Evolutionary conservation across 2,113 vertebrate species (phyloP), one percentile per base, ranked within the genome.

Genomic region (Felis chaus): DNA sequence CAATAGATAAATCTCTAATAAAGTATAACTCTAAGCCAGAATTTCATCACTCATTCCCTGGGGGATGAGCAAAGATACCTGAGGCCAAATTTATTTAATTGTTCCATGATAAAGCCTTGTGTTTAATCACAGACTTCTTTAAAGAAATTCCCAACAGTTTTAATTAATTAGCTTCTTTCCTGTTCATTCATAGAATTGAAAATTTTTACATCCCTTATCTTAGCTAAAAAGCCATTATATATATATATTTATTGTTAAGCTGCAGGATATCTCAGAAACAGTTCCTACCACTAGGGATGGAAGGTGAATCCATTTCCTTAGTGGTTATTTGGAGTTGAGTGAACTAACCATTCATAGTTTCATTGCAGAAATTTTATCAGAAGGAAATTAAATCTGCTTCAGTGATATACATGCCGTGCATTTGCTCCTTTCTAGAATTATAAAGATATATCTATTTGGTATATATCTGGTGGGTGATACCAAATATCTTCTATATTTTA

Each of bases 81-180:
- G 61, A 98, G 98, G 97, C 96, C 94, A 98, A 98, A 98, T 97
- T 98, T 97, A 98, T 86, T 87, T 97, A 96, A 98, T 76, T 98
- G 92, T 98, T 98, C 84, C 89, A 89, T 0, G 7, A 97, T 85
- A 98, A 98, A 98, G 96, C 61, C 83, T 85, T 95, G 39, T 36
- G 48, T 98, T 98, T 98, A 98, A 98, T 98, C 97, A 98, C 91
- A 98, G 84, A 53, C 63, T 97, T 90, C 39, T 96, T 98, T 96
- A 97, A 93, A 98, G 48, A 41, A 98, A 97, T 93, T 98, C 97
- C 92, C 36, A 0, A 36, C 14, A 93, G 91, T 97, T 98, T 98
- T 85, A 97, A 98, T 97, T 98, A 97, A 98, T 98, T 98, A 97
- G 80, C 91, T 98, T 93, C 65, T 93, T 68, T 95, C 14, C 85